Evolutionary conservation across 2,888 invertebrate genomes (phyloP), one percentile per base, ranked within the genome.

Genomic region (Ditula angustiorana): DNA sequence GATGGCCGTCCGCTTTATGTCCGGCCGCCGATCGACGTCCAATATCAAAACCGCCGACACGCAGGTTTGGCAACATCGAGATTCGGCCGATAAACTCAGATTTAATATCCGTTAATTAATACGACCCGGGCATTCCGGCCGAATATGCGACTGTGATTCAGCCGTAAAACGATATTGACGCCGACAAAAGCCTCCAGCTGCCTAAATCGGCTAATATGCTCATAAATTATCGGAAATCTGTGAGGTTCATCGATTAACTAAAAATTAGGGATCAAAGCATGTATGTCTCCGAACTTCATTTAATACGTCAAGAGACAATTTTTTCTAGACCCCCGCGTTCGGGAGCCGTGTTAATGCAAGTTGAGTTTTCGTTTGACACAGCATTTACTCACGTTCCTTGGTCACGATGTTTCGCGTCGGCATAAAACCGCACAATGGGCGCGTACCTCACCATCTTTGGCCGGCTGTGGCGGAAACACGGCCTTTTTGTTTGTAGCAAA

Each of bases 91-190:
- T 92, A 92, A 92, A 91, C 85, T 88, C 86, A 86, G 86, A 87
- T 92, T 90, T 90, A 88, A 92, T 90, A 90, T 90, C 86, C 88
- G 91, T 92, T 92, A 92, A 92, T 92, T 91, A 92, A 92, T 91
- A 89, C 90, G 83, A 86, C 82, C 84, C 87, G 83, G 86, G 86
- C 85, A 90, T 90, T 87, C 90, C 84, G 85, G 79, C 79, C 82
- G 82, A 87, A 86, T 85, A 87, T 87, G 86, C 80, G 87, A 84
- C 83, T 86, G 86, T 88, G 90, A 90, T 80, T 89, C 89, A 88
- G 86, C 83, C 82, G 83, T 87, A 86, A 85, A 85, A 80, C 81
- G 86, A 88, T 85, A 85, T 79, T 75, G 79, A 78, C 74, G 85
- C 92, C 92, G 92, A 90, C 92, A 92, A 92, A 92, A 89, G 76